Base-by-base conservation (phyloP, 1,140 invertebrate genomes). In the Platorchestia sp. region DNA sequence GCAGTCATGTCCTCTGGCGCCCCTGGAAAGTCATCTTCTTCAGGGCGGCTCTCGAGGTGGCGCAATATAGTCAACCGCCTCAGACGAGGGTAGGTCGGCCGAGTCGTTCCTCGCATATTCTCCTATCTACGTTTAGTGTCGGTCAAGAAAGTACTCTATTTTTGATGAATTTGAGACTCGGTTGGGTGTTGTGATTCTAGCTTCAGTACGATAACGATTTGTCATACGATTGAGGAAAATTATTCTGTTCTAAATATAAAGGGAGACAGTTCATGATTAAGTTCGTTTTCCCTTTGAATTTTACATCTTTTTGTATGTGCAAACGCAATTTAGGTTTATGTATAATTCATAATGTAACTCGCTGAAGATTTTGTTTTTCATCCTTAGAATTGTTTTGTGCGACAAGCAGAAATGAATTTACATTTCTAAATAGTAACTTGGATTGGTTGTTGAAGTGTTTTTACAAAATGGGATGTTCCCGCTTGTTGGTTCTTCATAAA, bases 31-130 rank as follows among this genome's bases (percentile, higher is more conserved):
- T 75, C 59, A 75, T 93, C 91, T 91, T 91, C 89, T 47, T 45
- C 91, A 45, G 91, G 91, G 45, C 91, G 91, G 91, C 91, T 93
- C 14, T 93, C 91, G 91, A 93, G 91, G 45, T 93, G 91, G 91
- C 91, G 91, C 91, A 93, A 93, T 36, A 93, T 93, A 42, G 91
- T 93, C 91, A 93, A 93, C 91, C 91, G 91, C 19, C 45, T 93
- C 19, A 93, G 91, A 47, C 45, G 91, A 47, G 91, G 91, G 91
- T 93, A 93, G 19, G 91, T 93, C 45, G 0, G 0, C 41, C 44
- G 87, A 75, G 59, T 75, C 59, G 27, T 36, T 27, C 36, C 59
- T 19, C 14, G 36, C 59, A 36, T 36, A 3, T 22, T 27, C 36
- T 51, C 19, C 6, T 19, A 19, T 51, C 19, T 51, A 51, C 59